phyloP scores from a whole-genome alignment of 2,113 vertebrate species.

The Scytalopus superciliaris region DNA sequence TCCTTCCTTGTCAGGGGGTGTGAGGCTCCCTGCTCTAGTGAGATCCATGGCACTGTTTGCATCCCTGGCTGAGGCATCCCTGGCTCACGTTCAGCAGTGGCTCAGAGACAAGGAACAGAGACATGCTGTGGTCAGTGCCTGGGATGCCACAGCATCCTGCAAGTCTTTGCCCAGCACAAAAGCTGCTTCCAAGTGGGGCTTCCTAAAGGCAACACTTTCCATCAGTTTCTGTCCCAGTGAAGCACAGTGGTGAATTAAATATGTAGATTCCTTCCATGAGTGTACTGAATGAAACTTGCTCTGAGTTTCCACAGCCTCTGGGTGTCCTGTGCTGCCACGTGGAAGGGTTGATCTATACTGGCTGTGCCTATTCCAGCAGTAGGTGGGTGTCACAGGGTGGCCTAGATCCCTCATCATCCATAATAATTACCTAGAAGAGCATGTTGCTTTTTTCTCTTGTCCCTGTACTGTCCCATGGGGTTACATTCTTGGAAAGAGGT shows the following conservation, averaged over 20 bases:
- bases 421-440: fast-evolving
- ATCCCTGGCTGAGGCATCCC: neutral
- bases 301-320: neutral
- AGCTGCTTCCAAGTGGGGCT: neutral
- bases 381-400: neutral
- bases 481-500: neutral
- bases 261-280: neutral
- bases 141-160: neutral
- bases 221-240: neutral
- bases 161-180: neutral
- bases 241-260: neutral
- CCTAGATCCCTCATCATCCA: neutral
- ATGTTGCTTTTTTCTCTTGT: neutral
- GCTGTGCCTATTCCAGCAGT: neutral
- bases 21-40: neutral
- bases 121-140: fast-evolving
- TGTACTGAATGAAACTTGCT: neutral
- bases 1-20: fast-evolving
- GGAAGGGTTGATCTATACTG: neutral
- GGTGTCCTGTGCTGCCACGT: fast-evolving
- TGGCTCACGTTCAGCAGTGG: fast-evolving
- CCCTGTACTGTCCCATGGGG: fast-evolving
- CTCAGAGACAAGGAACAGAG: neutral
- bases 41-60: fast-evolving
- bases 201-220: neutral